phyloP scores from a whole-genome alignment of 2,113 vertebrate genomes.

The Cnemophilus loriae region DNA sequence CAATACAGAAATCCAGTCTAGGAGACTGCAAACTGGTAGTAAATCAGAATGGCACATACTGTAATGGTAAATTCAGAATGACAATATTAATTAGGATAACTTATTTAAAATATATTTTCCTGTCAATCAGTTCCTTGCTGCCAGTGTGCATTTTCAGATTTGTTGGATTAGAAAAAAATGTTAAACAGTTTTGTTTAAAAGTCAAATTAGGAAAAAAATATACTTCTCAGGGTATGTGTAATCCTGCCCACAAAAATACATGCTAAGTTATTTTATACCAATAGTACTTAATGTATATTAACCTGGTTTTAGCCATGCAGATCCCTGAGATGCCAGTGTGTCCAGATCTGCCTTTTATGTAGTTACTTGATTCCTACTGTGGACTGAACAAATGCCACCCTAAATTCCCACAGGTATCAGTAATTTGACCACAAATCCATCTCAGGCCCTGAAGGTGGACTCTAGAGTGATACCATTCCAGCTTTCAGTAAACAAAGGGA shows the following conservation, averaged over 20 bases:
- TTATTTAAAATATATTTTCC: neutral
- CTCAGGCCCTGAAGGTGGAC: neutral
- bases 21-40: neutral
- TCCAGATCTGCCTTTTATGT: neutral
- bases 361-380: neutral
- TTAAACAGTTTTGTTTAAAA: neutral
- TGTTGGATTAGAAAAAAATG: neutral
- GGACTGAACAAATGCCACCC: neutral
- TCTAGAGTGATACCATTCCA: neutral
- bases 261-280: neutral
- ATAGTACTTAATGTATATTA: neutral
- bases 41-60: neutral
- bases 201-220: neutral
- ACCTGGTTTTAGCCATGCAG: neutral
- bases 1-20: neutral
- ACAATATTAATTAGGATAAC: constrained; percentile 11
- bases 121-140: neutral
- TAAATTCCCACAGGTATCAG: neutral
- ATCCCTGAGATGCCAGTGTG: neutral
- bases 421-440: neutral
- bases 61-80: neutral
- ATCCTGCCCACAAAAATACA: neutral
- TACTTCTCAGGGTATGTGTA: neutral
- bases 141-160: neutral
- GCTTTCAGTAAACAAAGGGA: neutral